Conservation (phyloP, 2,113 vertebrate species). For the Corythaeola cristata region DNA sequence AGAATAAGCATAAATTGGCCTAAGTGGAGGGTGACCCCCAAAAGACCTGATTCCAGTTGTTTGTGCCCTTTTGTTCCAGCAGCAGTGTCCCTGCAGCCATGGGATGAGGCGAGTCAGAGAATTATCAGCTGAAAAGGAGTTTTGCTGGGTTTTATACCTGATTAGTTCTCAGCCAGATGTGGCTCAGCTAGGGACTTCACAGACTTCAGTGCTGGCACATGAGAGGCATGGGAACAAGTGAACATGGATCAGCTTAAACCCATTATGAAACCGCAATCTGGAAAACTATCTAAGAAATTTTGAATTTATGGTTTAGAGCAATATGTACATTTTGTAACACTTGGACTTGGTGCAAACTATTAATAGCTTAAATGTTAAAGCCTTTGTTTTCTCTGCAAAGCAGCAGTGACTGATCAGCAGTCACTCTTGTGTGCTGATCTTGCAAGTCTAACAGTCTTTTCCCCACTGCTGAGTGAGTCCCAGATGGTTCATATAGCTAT, state of each 20-base stretch:
- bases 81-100: neutral
- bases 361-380: neutral
- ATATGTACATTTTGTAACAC: neutral
- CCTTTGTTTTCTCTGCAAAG: conserved; percentile 4
- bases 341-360: neutral
- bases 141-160: neutral
- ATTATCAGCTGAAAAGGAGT: neutral
- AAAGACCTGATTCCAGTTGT: neutral
- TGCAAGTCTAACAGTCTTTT: conserved; percentile 13
- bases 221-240: neutral
- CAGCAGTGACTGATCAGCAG: conserved; percentile 25
- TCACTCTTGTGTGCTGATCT: neutral
- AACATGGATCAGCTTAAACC: neutral
- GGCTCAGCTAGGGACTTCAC: neutral
- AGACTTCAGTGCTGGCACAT: neutral
- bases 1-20: neutral
- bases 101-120: neutral
- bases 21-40: neutral
- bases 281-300: neutral
- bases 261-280: neutral
- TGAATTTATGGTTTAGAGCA: neutral
- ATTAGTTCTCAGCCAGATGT: neutral
- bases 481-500: conserved; percentile 39
- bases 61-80: neutral
- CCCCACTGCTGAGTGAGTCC: conserved; percentile 27